Conservation (phyloP, 2,797 vertebrate genomes). For the Mus caroli region DNA sequence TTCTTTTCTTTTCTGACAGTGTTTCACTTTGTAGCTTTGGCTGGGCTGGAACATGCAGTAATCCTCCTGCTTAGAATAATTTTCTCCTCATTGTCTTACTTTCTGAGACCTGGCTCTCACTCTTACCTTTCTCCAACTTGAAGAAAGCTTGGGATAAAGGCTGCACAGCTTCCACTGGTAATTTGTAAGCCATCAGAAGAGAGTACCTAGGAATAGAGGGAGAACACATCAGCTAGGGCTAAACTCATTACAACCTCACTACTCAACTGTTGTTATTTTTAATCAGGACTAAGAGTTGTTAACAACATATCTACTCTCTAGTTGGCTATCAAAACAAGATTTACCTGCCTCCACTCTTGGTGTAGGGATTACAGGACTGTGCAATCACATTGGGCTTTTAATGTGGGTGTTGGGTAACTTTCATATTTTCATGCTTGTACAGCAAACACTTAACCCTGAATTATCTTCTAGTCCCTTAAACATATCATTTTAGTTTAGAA, state of each 20-base stretch:
- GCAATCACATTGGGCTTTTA: neutral
- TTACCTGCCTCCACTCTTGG: neutral
- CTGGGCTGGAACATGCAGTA: neutral
- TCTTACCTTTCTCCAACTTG: conserved; percentile 93
- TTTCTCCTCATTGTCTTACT: neutral
- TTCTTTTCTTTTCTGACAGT: neutral
- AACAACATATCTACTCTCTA: neutral
- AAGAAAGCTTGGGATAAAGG: conserved; percentile 93
- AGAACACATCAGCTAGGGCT: fast-evolving
- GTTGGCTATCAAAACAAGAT: neutral
- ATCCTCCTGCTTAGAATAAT: neutral
- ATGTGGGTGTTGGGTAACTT: neutral
- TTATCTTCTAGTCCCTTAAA: neutral
- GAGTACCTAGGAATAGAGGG: conserved; percentile 88
- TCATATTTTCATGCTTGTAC: neutral
- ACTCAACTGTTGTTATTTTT: neutral
- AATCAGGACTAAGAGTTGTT: neutral
- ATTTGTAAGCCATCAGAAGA: conserved; percentile 93
- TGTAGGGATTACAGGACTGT: neutral
- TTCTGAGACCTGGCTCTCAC: conserved; percentile 69
- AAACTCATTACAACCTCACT: neutral
- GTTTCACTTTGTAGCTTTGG: neutral
- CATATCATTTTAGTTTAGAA: neutral
- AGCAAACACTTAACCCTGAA: neutral
- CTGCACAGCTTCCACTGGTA: conserved; percentile 92